phyloP scores from a whole-genome alignment of 2,888 invertebrate genomes.

The Icerya purchasi region DNA sequence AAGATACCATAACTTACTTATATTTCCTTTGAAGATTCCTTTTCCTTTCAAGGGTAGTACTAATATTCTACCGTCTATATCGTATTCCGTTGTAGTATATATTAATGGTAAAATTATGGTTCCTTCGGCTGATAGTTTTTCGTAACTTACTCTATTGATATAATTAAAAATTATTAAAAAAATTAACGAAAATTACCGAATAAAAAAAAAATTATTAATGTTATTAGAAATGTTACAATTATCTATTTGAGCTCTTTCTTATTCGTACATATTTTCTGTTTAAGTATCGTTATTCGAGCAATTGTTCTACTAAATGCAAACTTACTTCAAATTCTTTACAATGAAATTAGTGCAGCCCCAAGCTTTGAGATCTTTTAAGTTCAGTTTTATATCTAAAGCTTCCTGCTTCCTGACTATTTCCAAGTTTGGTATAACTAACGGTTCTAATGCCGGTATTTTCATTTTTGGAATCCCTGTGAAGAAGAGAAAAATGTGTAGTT shows the following conservation, averaged over 20 bases:
- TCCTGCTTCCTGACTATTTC: constrained; percentile 42
- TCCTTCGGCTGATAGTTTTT: constrained; percentile 27
- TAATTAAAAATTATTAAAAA: neutral
- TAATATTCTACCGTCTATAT: constrained; percentile 31
- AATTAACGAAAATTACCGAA: no score
- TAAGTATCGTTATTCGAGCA: no score
- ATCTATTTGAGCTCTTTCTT: no score
- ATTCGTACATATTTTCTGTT: no score
- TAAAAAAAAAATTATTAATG: no score
- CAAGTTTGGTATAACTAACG: constrained; percentile 46
- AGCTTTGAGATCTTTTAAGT: constrained; percentile 49
- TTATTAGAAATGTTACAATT: no score
- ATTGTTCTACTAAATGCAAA: neutral
- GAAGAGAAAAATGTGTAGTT: constrained; percentile 1
- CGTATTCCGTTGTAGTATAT: constrained; percentile 31
- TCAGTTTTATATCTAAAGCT: constrained; percentile 22
- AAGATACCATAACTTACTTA: constrained; percentile 33
- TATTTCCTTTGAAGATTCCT: constrained; percentile 33
- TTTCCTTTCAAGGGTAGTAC: constrained; percentile 30
- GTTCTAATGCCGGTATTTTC: constrained; percentile 53
- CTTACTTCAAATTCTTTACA: constrained; percentile 50
- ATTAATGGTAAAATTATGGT: constrained; percentile 28
- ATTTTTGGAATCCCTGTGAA: constrained; percentile 46
- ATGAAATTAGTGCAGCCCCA: constrained; percentile 53
- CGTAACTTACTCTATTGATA: constrained; percentile 27